Evolutionary conservation across 2,888 invertebrate species (phyloP).

Genomic region (Rutpela maculata): DNA sequence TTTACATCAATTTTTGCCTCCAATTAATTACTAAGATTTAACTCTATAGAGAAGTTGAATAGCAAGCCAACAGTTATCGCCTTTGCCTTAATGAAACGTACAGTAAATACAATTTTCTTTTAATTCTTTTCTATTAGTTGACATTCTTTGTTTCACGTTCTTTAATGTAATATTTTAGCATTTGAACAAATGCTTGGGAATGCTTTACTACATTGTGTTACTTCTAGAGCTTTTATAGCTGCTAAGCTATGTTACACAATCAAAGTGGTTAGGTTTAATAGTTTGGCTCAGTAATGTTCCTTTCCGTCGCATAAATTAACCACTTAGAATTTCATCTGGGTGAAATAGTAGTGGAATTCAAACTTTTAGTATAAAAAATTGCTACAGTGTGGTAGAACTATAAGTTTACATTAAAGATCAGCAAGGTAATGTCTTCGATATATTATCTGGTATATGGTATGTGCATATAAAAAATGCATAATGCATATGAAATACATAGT

Average conservation of each 20-base stretch:
- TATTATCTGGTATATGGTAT: too few species aligned
- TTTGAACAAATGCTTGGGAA: conserved; percentile 16
- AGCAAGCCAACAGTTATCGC: too few species aligned
- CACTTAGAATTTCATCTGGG: conserved; percentile 25
- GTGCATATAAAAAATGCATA: too few species aligned
- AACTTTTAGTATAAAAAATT: not conserved
- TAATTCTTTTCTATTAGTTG: conserved; percentile 23
- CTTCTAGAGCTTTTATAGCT: conserved; percentile 15
- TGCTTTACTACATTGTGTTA: conserved; percentile 27
- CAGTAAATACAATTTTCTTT: not conserved
- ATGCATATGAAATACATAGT: too few species aligned
- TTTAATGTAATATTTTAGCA: conserved; percentile 25
- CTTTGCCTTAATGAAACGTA: not conserved
- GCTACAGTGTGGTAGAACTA: not conserved
- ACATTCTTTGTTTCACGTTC: conserved; percentile 22
- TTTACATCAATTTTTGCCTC: too few species aligned
- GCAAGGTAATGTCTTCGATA: too few species aligned
- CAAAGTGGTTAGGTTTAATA: conserved; percentile 22
- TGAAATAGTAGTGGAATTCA: not conserved
- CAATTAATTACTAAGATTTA: too few species aligned
- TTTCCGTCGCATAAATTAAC: conserved; percentile 20
- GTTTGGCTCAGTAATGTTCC: conserved; percentile 20
- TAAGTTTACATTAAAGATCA: not conserved
- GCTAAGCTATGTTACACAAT: conserved; percentile 28
- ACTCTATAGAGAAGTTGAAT: too few species aligned